Evolutionary conservation across 2,797 vertebrate genomes (phyloP).

Genomic region (Gephyroberyx darwinii): DNA sequence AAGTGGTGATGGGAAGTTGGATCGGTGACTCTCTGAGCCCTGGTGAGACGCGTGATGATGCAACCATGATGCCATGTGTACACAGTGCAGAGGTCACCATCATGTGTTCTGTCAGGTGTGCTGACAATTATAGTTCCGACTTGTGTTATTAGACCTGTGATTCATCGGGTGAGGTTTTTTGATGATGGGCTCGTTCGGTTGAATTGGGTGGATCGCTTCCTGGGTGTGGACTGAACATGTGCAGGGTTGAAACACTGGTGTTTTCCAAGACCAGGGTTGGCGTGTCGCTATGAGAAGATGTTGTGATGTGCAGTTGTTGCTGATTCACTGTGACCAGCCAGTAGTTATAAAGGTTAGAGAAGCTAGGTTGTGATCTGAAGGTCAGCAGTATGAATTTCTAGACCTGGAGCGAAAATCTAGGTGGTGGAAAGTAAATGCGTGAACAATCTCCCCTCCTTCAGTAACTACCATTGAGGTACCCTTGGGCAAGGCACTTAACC

Average conservation of each 20-base stretch:
- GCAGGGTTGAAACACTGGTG: constrained; percentile 1
- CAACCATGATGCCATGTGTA: not conserved
- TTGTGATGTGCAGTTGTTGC: constrained; percentile 4
- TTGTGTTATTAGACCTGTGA: constrained; percentile 19
- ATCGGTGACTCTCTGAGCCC: not conserved
- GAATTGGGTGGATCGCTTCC: constrained; percentile 19
- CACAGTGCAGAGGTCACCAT: not conserved
- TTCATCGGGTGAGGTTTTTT: constrained; percentile 2
- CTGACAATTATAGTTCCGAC: not conserved
- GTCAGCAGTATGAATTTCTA: no score
- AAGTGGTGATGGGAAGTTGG: constrained; percentile 18
- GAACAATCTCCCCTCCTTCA: no score
- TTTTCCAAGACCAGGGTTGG: constrained; percentile 30
- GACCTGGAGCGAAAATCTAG: no score
- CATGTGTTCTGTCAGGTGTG: not conserved
- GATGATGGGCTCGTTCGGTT: not conserved
- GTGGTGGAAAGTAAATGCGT: no score
- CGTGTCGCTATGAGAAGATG: not conserved
- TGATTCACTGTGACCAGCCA: constrained; percentile 26
- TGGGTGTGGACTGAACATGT: constrained; percentile 2
- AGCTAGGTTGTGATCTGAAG: not conserved
- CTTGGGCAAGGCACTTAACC: no score
- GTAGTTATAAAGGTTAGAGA: not conserved
- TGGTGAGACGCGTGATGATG: not conserved
- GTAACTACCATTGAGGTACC: no score